phyloP scores from a whole-genome alignment of 2,888 invertebrate genomes.

The Tenodera sinensis region DNA sequence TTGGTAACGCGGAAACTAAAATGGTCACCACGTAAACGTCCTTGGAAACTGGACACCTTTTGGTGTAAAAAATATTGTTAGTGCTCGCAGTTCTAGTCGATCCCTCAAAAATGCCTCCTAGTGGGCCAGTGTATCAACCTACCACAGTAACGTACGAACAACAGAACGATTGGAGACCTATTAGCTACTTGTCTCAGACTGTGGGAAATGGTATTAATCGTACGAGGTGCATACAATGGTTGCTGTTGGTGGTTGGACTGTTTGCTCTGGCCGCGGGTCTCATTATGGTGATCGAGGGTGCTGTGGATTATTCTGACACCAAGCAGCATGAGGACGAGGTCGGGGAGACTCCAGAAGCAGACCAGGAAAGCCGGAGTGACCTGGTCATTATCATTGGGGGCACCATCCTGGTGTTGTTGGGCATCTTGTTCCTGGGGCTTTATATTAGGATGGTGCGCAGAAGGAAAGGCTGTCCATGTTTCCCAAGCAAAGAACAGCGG shows the following conservation, averaged over 20 bases:
- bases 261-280: conserved; percentile 47
- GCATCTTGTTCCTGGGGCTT: conserved; percentile 56
- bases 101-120: conserved; percentile 54
- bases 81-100: background rate
- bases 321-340: conserved; percentile 41
- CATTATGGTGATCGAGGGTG: conserved; percentile 60
- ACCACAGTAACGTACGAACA: conserved; percentile 72
- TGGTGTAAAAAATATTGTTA: background rate
- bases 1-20: conserved; percentile 25
- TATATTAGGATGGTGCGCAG: conserved; percentile 32
- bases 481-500: conserved; percentile 39
- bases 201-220: conserved; percentile 33
- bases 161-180: conserved; percentile 42
- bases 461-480: conserved; percentile 38
- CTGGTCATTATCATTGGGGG: conserved; percentile 58
- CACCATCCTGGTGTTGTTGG: conserved; percentile 59
- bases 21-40: conserved; percentile 14
- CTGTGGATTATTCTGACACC: conserved; percentile 56
- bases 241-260: conserved; percentile 37
- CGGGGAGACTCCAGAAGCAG: conserved; percentile 30
- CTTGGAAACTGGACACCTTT: background rate
- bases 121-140: conserved; percentile 71
- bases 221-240: conserved; percentile 39
- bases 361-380: conserved; percentile 35
- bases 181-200: conserved; percentile 38